Evolutionary conservation across 2,113 vertebrate species (phyloP).

Genomic region (Guaruba guarouba): DNA sequence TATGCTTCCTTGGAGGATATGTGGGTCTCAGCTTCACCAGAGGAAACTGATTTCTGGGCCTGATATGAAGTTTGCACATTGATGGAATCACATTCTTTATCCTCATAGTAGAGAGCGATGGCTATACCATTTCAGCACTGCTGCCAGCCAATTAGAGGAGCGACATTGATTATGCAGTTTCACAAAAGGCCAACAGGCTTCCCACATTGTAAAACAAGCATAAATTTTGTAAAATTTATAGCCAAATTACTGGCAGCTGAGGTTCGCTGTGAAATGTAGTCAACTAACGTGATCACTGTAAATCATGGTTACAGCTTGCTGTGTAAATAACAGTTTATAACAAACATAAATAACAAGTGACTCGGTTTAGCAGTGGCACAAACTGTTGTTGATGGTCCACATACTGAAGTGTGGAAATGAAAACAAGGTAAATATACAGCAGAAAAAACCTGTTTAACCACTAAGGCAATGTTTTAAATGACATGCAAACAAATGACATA

Average conservation of each 20-base stretch:
- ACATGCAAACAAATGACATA: not conserved
- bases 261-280: slow-evolving; percentile 28
- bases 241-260: slow-evolving; percentile 47
- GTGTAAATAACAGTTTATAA: slow-evolving; percentile 53
- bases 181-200: slow-evolving; percentile 13
- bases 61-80: not conserved
- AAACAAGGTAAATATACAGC: slow-evolving; percentile 34
- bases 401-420: slow-evolving; percentile 9
- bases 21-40: not conserved
- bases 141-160: slow-evolving; percentile 32
- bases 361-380: slow-evolving; percentile 38
- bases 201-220: slow-evolving; percentile 8
- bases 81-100: not conserved
- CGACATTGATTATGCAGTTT: not conserved
- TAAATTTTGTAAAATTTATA: slow-evolving; percentile 48
- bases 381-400: slow-evolving; percentile 6
- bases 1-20: not conserved
- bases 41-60: not conserved
- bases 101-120: not conserved
- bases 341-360: slow-evolving; percentile 54
- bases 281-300: slow-evolving; percentile 61
- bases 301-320: slow-evolving; percentile 51
- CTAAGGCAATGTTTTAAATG: slow-evolving; percentile 1
- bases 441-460: slow-evolving; percentile 17
- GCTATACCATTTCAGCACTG: not conserved